Evolutionary conservation across 2,888 invertebrate species (phyloP).

Genomic region (Diadegma fenestrale): DNA sequence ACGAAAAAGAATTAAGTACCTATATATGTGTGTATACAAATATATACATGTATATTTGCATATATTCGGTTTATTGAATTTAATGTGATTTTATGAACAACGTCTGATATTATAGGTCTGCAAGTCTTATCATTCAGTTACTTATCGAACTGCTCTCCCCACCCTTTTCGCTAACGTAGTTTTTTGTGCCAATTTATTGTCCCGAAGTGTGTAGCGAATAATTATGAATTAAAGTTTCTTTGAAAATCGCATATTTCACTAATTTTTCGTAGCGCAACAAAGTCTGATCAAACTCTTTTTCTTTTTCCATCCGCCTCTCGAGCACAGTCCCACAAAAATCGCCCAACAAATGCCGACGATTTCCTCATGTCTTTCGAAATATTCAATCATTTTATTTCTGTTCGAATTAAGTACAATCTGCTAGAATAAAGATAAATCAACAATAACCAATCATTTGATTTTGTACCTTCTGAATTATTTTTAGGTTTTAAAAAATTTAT

Average conservation of each 20-base stretch:
- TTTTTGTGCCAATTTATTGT: conserved; percentile 52
- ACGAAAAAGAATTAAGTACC: conserved; percentile 42
- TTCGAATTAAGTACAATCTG: conserved; percentile 45
- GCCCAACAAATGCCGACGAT: conserved; percentile 12
- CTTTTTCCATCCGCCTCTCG: conserved; percentile 27
- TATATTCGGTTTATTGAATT: conserved; percentile 47
- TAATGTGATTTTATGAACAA: conserved; percentile 44
- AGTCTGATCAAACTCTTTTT: conserved; percentile 18
- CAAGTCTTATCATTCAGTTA: conserved; percentile 27
- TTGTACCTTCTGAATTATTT: not conserved
- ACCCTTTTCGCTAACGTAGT: conserved; percentile 20
- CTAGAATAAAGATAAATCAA: conserved; percentile 33
- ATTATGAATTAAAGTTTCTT: not conserved
- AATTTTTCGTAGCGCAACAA: conserved; percentile 14
- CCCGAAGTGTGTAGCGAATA: conserved; percentile 21
- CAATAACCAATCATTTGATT: conserved; percentile 29
- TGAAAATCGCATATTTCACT: conserved; percentile 17
- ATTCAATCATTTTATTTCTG: conserved; percentile 25
- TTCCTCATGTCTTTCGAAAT: conserved; percentile 19
- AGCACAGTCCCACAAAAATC: conserved; percentile 19
- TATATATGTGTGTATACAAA: conserved; percentile 27
- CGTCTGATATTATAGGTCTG: conserved; percentile 22
- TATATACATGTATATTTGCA: conserved; percentile 33
- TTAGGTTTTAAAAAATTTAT: not conserved
- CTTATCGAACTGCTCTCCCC: conserved; percentile 15